Base-by-base conservation (phyloP, 2,113 vertebrate genomes). In the Danionella cerebrum region DNA sequence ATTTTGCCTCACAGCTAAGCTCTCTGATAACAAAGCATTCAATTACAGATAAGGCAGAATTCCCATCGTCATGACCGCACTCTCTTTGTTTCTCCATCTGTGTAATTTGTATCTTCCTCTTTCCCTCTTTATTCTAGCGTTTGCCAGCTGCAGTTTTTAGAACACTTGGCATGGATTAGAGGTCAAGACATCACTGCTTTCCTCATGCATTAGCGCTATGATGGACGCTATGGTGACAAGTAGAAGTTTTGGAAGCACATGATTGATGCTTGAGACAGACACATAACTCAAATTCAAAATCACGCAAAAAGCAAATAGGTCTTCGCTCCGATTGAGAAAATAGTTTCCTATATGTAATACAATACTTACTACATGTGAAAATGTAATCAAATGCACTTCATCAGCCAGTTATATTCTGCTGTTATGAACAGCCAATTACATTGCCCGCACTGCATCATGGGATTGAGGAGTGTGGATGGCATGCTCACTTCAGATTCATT, bases 41-140 rank as follows among this genome's bases (percentile, higher is more conserved):
- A 87, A 89, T 89, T 87, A 87, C 74, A 88, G 87, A 88, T 87
- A 85, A 87, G 82, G 79, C 63, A 74, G 22, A 21, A 48, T 35
- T 47, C 47, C 29, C 24, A 38, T 47, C 18, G 53, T 31, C 53
- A 53, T 29, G 29, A 10, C 60, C 22, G 52, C 42, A 21, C 22
- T 76, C 44, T 66, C 64, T 66, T 10, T 65, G 21, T 52, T 44
- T 51, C 52, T 62, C 68, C 70, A 24, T 14, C 67, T 21, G 5
- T 50, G 58, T 58, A 58, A 31, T 42, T 31, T 54, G 36, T 69
- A 70, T 64, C 14, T 6, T 44, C 31, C 2, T 24, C 31, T 60
- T 42, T 18, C 33, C 16, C 4, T 19, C 11, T 44, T 58, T 36
- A 44, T 19, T 31, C 33, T 10, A 19, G 21, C 71, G 44, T 16